Evolutionary conservation across 2,797 vertebrate species (phyloP).

Genomic region (Cryptoprocta ferox): DNA sequence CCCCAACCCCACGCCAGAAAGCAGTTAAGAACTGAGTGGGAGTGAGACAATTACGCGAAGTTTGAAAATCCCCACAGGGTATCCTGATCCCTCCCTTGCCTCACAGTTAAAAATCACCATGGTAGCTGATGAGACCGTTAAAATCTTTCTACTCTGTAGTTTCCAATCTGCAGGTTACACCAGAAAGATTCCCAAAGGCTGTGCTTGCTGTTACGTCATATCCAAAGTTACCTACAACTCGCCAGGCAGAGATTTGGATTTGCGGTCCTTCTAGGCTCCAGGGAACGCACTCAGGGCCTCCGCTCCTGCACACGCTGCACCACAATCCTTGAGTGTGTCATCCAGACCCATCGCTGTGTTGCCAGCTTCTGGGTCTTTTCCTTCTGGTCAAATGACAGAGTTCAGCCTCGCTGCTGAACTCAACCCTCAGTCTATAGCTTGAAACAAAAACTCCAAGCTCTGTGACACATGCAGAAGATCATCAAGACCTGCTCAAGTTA

Average conservation of each 20-base stretch:
- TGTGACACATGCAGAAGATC: neutral
- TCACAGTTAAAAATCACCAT: neutral
- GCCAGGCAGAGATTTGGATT: neutral
- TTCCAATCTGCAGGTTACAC: neutral
- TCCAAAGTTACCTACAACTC: neutral
- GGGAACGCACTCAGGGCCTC: neutral
- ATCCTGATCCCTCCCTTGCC: neutral
- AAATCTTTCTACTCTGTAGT: neutral
- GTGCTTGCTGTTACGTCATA: neutral
- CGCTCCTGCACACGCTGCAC: rapidly evolving
- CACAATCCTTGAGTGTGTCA: neutral
- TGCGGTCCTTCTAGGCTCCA: neutral
- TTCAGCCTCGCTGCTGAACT: neutral
- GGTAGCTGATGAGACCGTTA: neutral
- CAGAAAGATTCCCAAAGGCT: neutral
- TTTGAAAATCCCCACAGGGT: neutral
- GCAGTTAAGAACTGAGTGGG: neutral
- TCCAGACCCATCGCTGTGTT: neutral
- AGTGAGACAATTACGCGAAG: neutral
- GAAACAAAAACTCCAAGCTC: neutral
- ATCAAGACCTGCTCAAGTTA: neutral
- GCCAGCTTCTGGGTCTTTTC: neutral
- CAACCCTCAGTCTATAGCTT: neutral
- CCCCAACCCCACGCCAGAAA: neutral
- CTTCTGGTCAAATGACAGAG: neutral